Evolutionary conservation across 2,888 invertebrate species (phyloP), one percentile per base, ranked within the genome.

Genomic region (Tipula helvola): DNA sequence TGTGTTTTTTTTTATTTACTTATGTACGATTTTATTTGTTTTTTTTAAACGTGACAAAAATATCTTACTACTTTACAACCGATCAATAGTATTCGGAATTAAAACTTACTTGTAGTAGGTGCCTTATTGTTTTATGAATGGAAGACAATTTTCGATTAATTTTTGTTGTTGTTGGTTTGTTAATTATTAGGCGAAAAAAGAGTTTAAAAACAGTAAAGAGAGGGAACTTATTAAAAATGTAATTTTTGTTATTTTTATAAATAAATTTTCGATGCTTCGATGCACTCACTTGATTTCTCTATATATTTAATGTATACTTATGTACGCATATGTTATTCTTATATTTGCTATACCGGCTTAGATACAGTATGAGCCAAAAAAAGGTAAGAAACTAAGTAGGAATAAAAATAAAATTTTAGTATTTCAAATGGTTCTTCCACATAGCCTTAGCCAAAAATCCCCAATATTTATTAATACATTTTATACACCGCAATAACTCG

Each of bases 191-290:
- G 71, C 28, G 28, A 28, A 71, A 71, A 71, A 71, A 71, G 71
- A 71, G 71, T 71, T 71, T 71, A 28, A 71, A 3, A 12, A 3
- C 71, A 7, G 71, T 71, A 28, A 71, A 71, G 71, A 71, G 71
- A 71, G 71, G 71, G 71, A 71, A 71, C 71, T 71, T 71, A 71
- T 71, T 71, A 71, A 71, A 71, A 71, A 71, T 71, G 71, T 71
- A 28, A 71, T 71, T 71, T 71, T 71, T 57, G 18, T 57, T 57
- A 52, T 57, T 71, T 18, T 71, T 71, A 71, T 71, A 71, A 71
- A 71, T 71, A 71, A 71, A 71, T 71, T 71, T 71, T 71, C 71
- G 71, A 71, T 28, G 71, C 71, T 71, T 71, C 71, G 71, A 71
- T 71, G 71, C 71, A 71, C 71, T 71, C 28, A 71, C 71, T 71